phyloP scores from a whole-genome alignment of 2,888 invertebrate genomes.

The Drosophila neotestacea region DNA sequence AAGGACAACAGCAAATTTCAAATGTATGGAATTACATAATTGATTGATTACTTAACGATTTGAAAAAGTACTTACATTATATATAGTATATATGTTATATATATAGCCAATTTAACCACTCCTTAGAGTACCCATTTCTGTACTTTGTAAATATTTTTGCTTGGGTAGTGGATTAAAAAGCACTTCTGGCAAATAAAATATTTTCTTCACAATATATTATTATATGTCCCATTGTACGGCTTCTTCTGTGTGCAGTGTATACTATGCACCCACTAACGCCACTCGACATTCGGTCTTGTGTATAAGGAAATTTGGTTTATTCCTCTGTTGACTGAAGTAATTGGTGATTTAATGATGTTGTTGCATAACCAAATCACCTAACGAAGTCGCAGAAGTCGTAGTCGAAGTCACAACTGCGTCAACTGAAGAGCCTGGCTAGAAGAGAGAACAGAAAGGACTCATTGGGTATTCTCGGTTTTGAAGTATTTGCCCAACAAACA shows the following conservation, averaged over 20 bases:
- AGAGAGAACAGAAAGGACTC: conserved; percentile 2
- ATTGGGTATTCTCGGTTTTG: conserved; percentile 56
- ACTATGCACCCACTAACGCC: conserved; percentile 34
- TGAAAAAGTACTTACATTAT: too few relatives aligned
- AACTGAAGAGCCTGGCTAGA: conserved; percentile 9
- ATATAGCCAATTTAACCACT: too few relatives aligned
- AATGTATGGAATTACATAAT: too few relatives aligned
- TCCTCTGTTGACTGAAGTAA: conserved; percentile 78
- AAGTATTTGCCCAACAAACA: conserved; percentile 77
- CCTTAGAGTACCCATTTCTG: background rate
- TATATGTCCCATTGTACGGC: conserved; percentile 36
- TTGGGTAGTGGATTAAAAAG: background rate
- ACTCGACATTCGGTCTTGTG: conserved; percentile 61
- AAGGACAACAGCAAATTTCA: too few relatives aligned
- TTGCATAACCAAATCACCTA: conserved; percentile 80
- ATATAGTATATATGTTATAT: too few relatives aligned
- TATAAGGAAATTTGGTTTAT: conserved; percentile 77
- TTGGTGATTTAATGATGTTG: conserved; percentile 80
- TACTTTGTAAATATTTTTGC: too few relatives aligned
- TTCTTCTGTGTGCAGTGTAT: conserved; percentile 24
- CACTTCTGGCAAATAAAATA: background rate
- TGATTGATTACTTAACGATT: too few relatives aligned
- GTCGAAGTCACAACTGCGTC: background rate
- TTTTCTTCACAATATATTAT: background rate
- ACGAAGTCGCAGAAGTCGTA: conserved; percentile 59